Evolutionary conservation across 2,888 invertebrate genomes (phyloP).

Genomic region (Brachyopa scutellaris): DNA sequence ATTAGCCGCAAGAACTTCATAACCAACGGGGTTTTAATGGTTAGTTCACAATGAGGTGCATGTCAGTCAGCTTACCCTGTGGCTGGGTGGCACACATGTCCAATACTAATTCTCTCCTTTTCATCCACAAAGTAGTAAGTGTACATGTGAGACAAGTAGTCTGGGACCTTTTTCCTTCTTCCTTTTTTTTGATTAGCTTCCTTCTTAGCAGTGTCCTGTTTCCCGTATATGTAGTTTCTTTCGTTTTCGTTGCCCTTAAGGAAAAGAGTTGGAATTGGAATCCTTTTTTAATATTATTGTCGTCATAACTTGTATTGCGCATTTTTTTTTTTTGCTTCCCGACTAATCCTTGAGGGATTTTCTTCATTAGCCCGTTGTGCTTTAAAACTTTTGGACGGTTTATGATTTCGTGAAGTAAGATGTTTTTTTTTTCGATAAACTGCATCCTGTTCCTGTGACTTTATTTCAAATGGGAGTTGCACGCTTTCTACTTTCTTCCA

Average conservation of each 20-base stretch:
- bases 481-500: not conserved
- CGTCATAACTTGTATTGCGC: not conserved
- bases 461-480: no score
- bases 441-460: not conserved
- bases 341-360: constrained; percentile 16
- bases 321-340: not conserved
- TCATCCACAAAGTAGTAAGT: no score
- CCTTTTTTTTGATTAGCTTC: no score
- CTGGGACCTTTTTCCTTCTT: no score
- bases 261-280: constrained; percentile 9
- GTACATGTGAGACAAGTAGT: no score
- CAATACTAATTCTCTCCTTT: not conserved
- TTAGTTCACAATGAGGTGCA: constrained; percentile 28
- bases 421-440: no score
- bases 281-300: constrained; percentile 7
- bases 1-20: constrained; percentile 6
- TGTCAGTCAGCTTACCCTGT: constrained; percentile 40
- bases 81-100: constrained; percentile 42
- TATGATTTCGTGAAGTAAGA: not conserved
- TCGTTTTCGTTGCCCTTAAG: not conserved
- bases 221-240: no score
- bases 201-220: no score
- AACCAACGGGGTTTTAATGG: no score
- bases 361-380: constrained; percentile 14
- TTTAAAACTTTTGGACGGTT: not conserved